Conservation (phyloP, 2,113 vertebrate genomes). For the Hassar affinis region DNA sequence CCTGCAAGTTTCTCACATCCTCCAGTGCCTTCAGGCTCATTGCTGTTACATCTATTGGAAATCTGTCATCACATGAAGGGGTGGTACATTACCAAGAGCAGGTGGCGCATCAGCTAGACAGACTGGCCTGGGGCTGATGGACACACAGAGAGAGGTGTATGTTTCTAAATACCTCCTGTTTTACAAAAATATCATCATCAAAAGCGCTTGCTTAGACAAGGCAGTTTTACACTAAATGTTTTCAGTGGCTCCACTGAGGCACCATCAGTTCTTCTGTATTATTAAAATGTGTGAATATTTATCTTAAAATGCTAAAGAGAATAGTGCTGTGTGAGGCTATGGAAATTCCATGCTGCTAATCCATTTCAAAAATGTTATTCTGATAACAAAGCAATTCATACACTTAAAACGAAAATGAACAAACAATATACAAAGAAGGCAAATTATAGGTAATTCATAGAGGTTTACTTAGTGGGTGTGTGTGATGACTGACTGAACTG, state of each 20-base stretch:
- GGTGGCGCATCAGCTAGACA: slow-evolving; percentile 62
- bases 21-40: slow-evolving; percentile 46
- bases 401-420: too few relatives aligned
- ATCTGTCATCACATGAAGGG: slow-evolving; percentile 66
- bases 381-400: not conserved
- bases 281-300: slow-evolving; percentile 21
- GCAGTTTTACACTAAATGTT: not conserved
- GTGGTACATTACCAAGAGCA: slow-evolving; percentile 63
- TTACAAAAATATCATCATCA: slow-evolving; percentile 23
- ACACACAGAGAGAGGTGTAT: slow-evolving; percentile 39
- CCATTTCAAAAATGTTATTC: not conserved
- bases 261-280: not conserved
- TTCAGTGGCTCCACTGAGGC: not conserved
- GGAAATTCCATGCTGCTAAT: not conserved
- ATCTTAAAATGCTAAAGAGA: not conserved
- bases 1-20: slow-evolving; percentile 25
- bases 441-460: not conserved
- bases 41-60: slow-evolving; percentile 63
- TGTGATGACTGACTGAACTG: slow-evolving; percentile 20
- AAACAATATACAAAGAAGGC: not conserved
- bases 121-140: slow-evolving; percentile 60
- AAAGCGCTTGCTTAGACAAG: slow-evolving; percentile 6
- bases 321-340: not conserved
- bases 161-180: slow-evolving; percentile 33
- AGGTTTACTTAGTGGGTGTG: not conserved